Evolutionary conservation across 2,888 invertebrate genomes (phyloP).

Genomic region (Zaprionus obscuricornis): DNA sequence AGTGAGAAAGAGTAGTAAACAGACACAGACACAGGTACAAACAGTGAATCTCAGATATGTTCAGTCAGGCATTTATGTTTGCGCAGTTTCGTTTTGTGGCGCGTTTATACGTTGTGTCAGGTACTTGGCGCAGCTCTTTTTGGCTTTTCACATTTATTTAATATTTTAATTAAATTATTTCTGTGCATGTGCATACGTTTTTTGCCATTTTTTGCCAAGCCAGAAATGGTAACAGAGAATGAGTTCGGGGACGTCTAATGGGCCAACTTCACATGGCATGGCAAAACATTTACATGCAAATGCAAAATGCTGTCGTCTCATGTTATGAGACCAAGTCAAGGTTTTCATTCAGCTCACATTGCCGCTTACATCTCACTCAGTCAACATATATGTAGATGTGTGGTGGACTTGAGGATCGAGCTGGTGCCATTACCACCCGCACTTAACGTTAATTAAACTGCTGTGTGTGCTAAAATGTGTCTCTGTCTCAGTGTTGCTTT

Average conservation of each 20-base stretch:
- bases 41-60: conserved; percentile 21
- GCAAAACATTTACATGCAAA: conserved; percentile 66
- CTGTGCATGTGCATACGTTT: conserved; percentile 54
- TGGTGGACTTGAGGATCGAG: conserved; percentile 50
- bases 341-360: too few relatives aligned
- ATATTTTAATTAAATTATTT: conserved; percentile 78
- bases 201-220: too few relatives aligned
- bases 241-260: conserved; percentile 67
- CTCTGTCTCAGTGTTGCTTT: conserved; percentile 48
- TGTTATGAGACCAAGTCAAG: conserved; percentile 57
- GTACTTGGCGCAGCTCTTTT: conserved; percentile 42
- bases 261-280: conserved; percentile 64
- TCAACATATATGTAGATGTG: conserved; percentile 12
- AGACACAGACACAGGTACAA: not conserved
- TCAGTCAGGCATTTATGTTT: conserved; percentile 31
- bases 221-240: too few relatives aligned
- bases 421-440: conserved; percentile 71
- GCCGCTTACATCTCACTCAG: not conserved
- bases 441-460: conserved; percentile 79
- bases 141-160: conserved; percentile 66
- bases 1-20: too few relatives aligned
- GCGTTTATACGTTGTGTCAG: conserved; percentile 25
- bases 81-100: conserved; percentile 33
- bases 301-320: conserved; percentile 62
- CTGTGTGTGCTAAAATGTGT: conserved; percentile 73